Percentiles rank a stretch among this genome's conserved stretches.
phyloP scores from a whole-genome alignment of 2,888 invertebrate genomes.

The Eledona agricola region DNA sequence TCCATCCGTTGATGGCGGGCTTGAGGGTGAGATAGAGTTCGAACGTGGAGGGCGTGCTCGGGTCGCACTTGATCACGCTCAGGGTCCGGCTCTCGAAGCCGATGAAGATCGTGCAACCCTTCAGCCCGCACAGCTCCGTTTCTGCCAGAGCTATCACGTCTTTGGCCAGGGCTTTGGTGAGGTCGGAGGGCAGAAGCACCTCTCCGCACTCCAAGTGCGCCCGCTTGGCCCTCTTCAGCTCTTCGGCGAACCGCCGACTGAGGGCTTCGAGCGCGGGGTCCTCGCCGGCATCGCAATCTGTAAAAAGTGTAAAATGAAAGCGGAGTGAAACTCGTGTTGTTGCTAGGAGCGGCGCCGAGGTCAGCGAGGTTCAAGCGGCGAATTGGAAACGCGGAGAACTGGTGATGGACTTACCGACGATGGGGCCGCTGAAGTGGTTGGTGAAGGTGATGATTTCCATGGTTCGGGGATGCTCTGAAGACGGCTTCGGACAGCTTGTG shows the following conservation, averaged over 20 bases:
- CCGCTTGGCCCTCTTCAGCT: conserved; percentile 80
- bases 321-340: conserved; percentile 43
- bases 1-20: conserved; percentile 86
- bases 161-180: conserved; percentile 78
- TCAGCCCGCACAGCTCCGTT: conserved; percentile 87
- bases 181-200: conserved; percentile 82
- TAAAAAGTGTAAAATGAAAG: conserved; percentile 34
- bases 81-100: conserved; percentile 81
- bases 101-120: conserved; percentile 84
- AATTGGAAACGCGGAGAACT: conserved; percentile 9
- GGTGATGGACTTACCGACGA: conserved; percentile 42
- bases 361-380: conserved; percentile 41
- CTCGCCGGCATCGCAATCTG: conserved; percentile 52
- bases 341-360: conserved; percentile 46
- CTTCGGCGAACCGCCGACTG: conserved; percentile 78
- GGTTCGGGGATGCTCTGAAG: conserved; percentile 45
- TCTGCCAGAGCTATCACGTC: conserved; percentile 83
- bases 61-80: conserved; percentile 84
- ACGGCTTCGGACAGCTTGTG: no score
- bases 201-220: conserved; percentile 83
- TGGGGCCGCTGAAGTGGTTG: conserved; percentile 69
- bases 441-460: conserved; percentile 85
- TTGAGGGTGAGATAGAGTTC: conserved; percentile 87
- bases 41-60: conserved; percentile 85
- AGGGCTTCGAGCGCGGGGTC: conserved; percentile 70